Conservation (phyloP, 92 coral and sea anemone genomes). For the Zoanthus sociatus region DNA sequence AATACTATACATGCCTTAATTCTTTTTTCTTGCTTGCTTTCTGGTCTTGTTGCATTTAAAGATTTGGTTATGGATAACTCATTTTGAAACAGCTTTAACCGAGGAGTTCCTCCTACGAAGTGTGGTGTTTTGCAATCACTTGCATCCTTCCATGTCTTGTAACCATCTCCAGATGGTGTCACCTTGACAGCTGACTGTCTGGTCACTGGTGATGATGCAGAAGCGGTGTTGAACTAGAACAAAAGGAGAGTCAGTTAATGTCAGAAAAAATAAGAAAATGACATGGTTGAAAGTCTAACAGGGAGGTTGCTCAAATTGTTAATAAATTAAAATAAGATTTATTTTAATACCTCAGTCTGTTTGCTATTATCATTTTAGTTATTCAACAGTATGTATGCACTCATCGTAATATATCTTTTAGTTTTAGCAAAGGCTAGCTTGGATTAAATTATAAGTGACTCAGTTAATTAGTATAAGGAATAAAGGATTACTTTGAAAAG, state of each 20-base stretch:
- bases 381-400: too few relatives aligned
- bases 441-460: too few relatives aligned
- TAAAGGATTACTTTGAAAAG: too few relatives aligned
- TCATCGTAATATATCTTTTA: too few relatives aligned
- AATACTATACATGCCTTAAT: not conserved
- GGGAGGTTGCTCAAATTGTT: too few relatives aligned
- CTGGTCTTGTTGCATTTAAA: not conserved
- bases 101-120: constrained; percentile 12
- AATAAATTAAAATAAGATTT: too few relatives aligned
- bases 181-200: not conserved
- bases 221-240: not conserved
- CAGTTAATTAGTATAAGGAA: too few relatives aligned
- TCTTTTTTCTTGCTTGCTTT: not conserved
- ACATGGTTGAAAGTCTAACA: too few relatives aligned
- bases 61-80: not conserved
- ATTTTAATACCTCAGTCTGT: too few relatives aligned
- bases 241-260: not conserved
- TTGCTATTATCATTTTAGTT: not conserved
- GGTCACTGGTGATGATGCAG: not conserved
- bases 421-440: too few relatives aligned
- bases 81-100: not conserved
- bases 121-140: constrained; percentile 4
- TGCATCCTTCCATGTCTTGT: not conserved
- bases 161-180: not conserved
- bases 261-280: not conserved